A percentile compares a stretch with the other conserved stretches of the same genome.
Evolutionary conservation across 2,888 invertebrate species (phyloP).

Genomic region (Hermaeophaga mercurialis): DNA sequence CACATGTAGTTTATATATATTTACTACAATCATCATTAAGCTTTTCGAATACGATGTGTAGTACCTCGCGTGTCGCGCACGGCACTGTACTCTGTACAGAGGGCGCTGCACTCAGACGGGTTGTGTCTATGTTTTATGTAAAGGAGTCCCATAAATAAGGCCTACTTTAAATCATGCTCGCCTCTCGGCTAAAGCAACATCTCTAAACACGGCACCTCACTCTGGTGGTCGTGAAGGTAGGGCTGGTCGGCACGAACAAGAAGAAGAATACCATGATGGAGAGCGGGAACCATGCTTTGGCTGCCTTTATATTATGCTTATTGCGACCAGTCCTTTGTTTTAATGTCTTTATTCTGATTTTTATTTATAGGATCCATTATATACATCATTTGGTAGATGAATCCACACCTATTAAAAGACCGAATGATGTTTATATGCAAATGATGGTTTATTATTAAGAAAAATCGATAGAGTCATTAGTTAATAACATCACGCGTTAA

Average conservation of each 20-base stretch:
- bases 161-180: slow-evolving; percentile 56
- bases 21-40: no score
- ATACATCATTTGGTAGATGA: slow-evolving; percentile 43
- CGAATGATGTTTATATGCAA: slow-evolving; percentile 19
- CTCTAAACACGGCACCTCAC: slow-evolving; percentile 53
- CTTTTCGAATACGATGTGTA: no score
- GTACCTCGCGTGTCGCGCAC: slow-evolving; percentile 35
- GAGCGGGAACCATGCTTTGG: slow-evolving; percentile 32
- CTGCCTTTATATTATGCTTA: slow-evolving; percentile 50
- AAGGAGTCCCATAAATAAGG: slow-evolving; percentile 55
- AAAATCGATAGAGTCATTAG: slow-evolving; percentile 5
- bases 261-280: slow-evolving; percentile 42
- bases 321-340: slow-evolving; percentile 50
- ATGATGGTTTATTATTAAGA: slow-evolving; percentile 14
- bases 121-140: slow-evolving; percentile 57
- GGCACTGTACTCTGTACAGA: slow-evolving; percentile 46
- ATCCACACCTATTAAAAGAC: slow-evolving; percentile 15
- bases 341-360: slow-evolving; percentile 56
- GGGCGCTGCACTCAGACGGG: slow-evolving; percentile 54
- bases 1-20: no score
- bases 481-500: neutral
- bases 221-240: slow-evolving; percentile 50
- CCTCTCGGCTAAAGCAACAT: slow-evolving; percentile 52
- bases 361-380: slow-evolving; percentile 52
- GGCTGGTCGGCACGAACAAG: slow-evolving; percentile 40